Evolutionary conservation across 2,888 invertebrate genomes (phyloP), one percentile per base, ranked within the genome.

Genomic region (Steinernema hermaphroditum): DNA sequence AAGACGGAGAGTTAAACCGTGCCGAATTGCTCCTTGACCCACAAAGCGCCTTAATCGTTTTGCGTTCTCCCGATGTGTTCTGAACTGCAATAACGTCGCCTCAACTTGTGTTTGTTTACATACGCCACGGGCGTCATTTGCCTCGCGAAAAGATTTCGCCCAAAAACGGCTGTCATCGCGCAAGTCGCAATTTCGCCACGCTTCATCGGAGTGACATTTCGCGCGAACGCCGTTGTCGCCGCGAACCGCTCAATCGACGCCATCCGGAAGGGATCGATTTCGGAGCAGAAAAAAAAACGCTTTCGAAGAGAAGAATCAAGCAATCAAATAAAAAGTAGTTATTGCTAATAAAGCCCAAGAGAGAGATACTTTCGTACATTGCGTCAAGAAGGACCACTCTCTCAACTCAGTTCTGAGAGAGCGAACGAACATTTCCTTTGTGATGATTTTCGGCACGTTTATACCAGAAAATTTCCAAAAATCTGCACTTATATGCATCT

Each of bases 31-130:
- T 8, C 37, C 12, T 37, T 37, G 6, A 12, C 37, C 37, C 12
- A 37, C 12, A 37, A 22, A 50, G 50, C 24, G 19, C 24, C 9
- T 50, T 50, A 50, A 50, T 50, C 12, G 50, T 22, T 37, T 12
- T 4, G 24, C 50, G 24, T 50, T 22, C 50, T 50, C 50, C 12
- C 12, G 6, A 37, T 4, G 12, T 50, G 50, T 50, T 24, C 9
- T 24, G 1, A 32, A 62, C 34, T 16, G 62, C 62, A 62, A 62
- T 62, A 62, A 62, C 62, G 62, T 16, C 29, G 29, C 62, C 62
- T 16, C 62, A 62, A 34, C 34, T 62, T 62, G 62, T 37, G 12
- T 62, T 32, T 62, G 62, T 62, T 62, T 62, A 62, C 62, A 62
- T 32, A 32, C 22, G 50, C 24, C 6, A 19, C 32, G 24, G 54